Evolutionary conservation across 1,140 invertebrate species (phyloP).

Genomic region (Chymomyza costata): DNA sequence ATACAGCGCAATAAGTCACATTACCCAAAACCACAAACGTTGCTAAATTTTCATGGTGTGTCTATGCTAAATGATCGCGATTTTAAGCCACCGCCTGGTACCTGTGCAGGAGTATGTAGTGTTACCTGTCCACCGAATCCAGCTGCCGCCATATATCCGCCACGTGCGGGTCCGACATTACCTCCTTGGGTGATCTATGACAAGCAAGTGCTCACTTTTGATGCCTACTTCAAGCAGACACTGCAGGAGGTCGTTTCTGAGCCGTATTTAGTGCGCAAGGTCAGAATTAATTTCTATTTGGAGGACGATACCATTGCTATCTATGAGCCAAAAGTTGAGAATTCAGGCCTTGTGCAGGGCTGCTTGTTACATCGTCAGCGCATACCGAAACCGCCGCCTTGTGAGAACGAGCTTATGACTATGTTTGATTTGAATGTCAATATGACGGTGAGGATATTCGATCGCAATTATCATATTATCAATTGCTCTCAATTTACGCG

Average conservation of each 20-base stretch:
- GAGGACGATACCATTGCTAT: constrained; percentile 95
- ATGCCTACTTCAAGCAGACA: constrained; percentile 90
- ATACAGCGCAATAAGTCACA: no score
- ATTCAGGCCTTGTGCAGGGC: constrained; percentile 86
- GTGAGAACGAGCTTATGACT: constrained; percentile 59
- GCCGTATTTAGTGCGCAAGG: constrained; percentile 83
- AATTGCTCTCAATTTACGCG: constrained; percentile 91
- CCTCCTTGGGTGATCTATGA: constrained; percentile 92
- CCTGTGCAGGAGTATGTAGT: no score
- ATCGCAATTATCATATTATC: constrained; percentile 79
- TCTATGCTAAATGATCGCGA: no score
- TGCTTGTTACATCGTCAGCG: constrained; percentile 65
- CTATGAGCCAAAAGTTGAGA: constrained; percentile 82
- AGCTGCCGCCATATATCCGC: constrained; percentile 81
- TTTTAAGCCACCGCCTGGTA: constrained; percentile 30
- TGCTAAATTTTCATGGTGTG: constrained; percentile 53
- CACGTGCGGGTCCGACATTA: constrained; percentile 82
- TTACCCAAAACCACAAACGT: constrained; percentile 76
- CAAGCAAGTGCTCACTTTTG: constrained; percentile 88
- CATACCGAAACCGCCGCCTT: constrained; percentile 54
- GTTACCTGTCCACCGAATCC: constrained; percentile 57
- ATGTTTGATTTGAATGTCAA: constrained; percentile 68
- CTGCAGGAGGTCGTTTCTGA: constrained; percentile 83
- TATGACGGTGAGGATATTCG: constrained; percentile 55
- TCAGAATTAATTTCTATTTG: constrained; percentile 90